Evolutionary conservation across 2,797 vertebrate species (phyloP).

Genomic region (Eulemur mongoz): DNA sequence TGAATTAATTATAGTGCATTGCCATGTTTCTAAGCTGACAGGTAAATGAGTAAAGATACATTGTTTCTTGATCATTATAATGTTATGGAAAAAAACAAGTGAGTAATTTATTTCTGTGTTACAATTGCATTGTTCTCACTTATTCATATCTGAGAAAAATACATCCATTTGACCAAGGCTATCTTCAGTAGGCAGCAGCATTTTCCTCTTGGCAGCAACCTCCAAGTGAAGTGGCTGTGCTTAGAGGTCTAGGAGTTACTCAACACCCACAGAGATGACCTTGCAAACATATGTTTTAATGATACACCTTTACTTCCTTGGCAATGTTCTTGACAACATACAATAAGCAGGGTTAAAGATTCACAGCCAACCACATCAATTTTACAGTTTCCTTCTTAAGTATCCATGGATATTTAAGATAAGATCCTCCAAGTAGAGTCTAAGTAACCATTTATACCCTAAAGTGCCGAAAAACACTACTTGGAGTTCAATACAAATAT

Average conservation of each 20-base stretch:
- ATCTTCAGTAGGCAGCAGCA: background rate
- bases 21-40: background rate
- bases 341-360: conserved; percentile 19
- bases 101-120: background rate
- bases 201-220: background rate
- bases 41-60: background rate
- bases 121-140: background rate
- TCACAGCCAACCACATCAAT: conserved; percentile 27
- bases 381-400: conserved; percentile 52
- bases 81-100: background rate
- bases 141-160: background rate
- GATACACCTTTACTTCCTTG: conserved; percentile 43
- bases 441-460: background rate
- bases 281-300: background rate
- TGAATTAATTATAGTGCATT: background rate
- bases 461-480: background rate
- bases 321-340: conserved; percentile 23
- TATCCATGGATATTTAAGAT: conserved; percentile 40
- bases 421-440: background rate
- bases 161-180: background rate
- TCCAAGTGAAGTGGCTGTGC: background rate
- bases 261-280: background rate
- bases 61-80: background rate
- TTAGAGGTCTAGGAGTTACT: background rate
- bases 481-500: conserved; percentile 36